Percentiles rank a stretch among this genome's conserved stretches.
phyloP scores from a whole-genome alignment of 2,113 vertebrate genomes.

The Ciconia maguari region DNA sequence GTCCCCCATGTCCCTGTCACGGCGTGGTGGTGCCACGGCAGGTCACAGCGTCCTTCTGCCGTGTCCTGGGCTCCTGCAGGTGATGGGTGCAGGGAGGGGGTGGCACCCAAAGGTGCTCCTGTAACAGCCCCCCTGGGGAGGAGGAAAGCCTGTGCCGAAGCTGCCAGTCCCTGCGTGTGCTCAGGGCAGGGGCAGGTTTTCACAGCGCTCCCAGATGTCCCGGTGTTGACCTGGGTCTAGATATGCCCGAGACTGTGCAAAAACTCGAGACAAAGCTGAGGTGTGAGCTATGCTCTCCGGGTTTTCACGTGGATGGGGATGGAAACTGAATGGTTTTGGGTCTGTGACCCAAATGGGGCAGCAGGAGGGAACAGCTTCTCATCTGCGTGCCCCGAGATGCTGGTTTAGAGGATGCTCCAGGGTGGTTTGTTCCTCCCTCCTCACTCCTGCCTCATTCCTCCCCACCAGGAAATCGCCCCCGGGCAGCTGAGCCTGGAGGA shows the following conservation, averaged over 20 bases:
- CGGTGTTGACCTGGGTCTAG: too few species aligned
- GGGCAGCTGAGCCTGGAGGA: slow-evolving; percentile 91
- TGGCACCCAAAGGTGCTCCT: not conserved
- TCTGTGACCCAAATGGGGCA: not conserved
- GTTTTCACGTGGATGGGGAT: not conserved
- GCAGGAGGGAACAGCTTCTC: not conserved
- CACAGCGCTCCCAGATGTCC: too few species aligned
- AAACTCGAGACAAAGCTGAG: not conserved
- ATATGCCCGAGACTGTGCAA: rapidly evolving
- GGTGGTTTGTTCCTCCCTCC: not conserved
- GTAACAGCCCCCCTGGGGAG: not conserved
- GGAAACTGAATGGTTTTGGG: rapidly evolving
- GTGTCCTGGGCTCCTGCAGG: rapidly evolving
- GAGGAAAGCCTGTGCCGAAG: rapidly evolving
- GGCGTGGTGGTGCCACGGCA: rapidly evolving
- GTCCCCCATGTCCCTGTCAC: rapidly evolving
- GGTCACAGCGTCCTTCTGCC: not conserved
- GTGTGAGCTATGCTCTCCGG: rapidly evolving
- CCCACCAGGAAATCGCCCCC: slow-evolving; percentile 81
- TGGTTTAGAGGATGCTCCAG: not conserved
- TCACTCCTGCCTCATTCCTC: not conserved
- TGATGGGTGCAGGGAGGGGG: rapidly evolving
- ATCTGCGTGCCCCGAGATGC: rapidly evolving
- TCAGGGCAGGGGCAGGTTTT: not conserved
- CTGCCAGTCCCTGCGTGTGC: rapidly evolving